Conservation (phyloP, 2,888 invertebrate species). For the Hylaea fasciaria region DNA sequence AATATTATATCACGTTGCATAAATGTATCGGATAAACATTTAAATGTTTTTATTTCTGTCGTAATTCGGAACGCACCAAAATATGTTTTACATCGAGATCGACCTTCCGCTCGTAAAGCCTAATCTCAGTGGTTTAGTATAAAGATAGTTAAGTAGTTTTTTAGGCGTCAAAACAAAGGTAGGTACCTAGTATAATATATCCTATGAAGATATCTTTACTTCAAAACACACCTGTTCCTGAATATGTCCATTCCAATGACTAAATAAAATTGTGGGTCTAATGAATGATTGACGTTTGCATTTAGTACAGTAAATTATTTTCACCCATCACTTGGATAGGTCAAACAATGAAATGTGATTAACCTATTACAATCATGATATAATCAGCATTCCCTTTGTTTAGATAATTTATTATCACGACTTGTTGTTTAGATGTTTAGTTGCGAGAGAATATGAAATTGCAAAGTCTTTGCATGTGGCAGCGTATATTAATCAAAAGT, state of each 20-base stretch:
- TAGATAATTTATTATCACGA: slow-evolving; percentile 26
- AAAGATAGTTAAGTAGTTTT: too few relatives aligned
- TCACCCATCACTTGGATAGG: slow-evolving; percentile 55
- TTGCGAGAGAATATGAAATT: slow-evolving; percentile 19
- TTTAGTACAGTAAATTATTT: slow-evolving; percentile 62
- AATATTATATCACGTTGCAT: slow-evolving; percentile 47
- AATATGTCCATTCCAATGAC: too few relatives aligned
- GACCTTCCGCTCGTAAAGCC: too few relatives aligned
- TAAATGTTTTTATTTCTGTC: slow-evolving; percentile 38
- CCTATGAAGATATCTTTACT: too few relatives aligned
- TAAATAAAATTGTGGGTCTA: slow-evolving; percentile 22
- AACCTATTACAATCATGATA: slow-evolving; percentile 57
- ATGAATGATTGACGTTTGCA: slow-evolving; percentile 63
- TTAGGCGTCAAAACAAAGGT: too few relatives aligned
- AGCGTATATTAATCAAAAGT: background rate
- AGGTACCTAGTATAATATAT: background rate
- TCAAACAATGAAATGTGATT: slow-evolving; percentile 68
- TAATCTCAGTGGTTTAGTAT: too few relatives aligned
- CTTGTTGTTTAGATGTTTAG: slow-evolving; percentile 14
- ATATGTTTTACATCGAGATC: slow-evolving; percentile 49
- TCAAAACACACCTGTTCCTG: background rate
- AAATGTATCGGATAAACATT: slow-evolving; percentile 45
- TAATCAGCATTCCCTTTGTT: slow-evolving; percentile 53
- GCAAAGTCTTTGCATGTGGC: slow-evolving; percentile 2
- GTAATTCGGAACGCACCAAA: slow-evolving; percentile 32